Conservation (phyloP, 2,113 vertebrate species). For the Hirundichthys speculiger region DNA sequence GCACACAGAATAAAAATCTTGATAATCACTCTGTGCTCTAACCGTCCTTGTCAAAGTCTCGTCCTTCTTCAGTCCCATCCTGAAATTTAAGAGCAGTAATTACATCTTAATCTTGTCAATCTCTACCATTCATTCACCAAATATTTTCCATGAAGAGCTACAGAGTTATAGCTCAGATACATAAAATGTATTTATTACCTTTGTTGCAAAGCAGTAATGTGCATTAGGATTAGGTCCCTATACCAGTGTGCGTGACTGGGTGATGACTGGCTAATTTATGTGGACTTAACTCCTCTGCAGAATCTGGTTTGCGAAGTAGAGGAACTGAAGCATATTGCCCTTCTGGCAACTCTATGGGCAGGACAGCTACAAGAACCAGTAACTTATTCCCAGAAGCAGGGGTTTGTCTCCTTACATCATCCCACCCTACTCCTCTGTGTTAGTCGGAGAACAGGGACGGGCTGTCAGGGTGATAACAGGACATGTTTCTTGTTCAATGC, state of each 20-base stretch:
- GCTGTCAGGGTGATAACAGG: slow-evolving; percentile 12
- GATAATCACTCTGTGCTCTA: slow-evolving; percentile 23
- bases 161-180: slow-evolving; percentile 25
- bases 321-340: slow-evolving; percentile 45
- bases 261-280: slow-evolving; percentile 70
- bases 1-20: slow-evolving; percentile 43
- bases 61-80: slow-evolving; percentile 30
- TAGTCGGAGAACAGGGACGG: slow-evolving; percentile 13
- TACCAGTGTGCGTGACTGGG: slow-evolving; percentile 33
- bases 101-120: slow-evolving; percentile 63
- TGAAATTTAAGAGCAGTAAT: slow-evolving; percentile 70
- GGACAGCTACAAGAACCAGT: slow-evolving; percentile 50
- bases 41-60: slow-evolving; percentile 64
- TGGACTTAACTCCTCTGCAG: slow-evolving; percentile 51
- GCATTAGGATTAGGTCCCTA: slow-evolving; percentile 49
- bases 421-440: slow-evolving; percentile 3
- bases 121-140: slow-evolving; percentile 49
- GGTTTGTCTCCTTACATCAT: slow-evolving; percentile 12
- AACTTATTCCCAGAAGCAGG: slow-evolving; percentile 53
- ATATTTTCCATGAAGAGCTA: slow-evolving; percentile 41
- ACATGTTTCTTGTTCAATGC: slow-evolving; percentile 1
- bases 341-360: slow-evolving; percentile 45
- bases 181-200: slow-evolving; percentile 61
- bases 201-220: slow-evolving; percentile 43
- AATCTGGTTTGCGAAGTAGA: slow-evolving; percentile 22